Conservation (phyloP, 2,888 invertebrate species). For the Leptinotarsa rubiginosa region DNA sequence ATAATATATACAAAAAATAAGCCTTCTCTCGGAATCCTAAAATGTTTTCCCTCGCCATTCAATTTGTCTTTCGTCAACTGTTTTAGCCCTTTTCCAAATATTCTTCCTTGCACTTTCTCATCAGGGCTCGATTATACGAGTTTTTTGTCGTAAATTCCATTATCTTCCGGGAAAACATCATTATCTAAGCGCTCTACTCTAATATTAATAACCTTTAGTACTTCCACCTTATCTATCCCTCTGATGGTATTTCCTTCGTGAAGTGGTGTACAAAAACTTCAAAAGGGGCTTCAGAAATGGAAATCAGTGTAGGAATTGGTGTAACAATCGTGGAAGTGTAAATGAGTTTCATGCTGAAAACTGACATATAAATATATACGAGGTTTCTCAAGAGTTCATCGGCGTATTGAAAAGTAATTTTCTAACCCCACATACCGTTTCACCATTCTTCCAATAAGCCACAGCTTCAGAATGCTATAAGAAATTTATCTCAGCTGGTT, state of each 20-base stretch:
- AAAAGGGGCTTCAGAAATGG: background rate
- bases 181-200: constrained; percentile 12
- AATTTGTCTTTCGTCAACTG: constrained; percentile 12
- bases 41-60: background rate
- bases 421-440: too few species aligned
- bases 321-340: background rate
- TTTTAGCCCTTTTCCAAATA: constrained; percentile 12
- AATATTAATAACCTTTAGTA: background rate
- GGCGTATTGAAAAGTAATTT: too few species aligned
- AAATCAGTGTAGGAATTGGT: background rate
- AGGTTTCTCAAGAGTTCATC: too few species aligned
- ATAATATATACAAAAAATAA: constrained; percentile 7
- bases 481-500: too few species aligned
- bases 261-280: background rate
- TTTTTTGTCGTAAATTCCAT: constrained; percentile 15
- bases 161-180: constrained; percentile 12
- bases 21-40: background rate
- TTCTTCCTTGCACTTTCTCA: constrained; percentile 16
- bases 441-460: too few species aligned
- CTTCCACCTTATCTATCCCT: background rate
- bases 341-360: background rate
- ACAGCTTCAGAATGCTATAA: too few species aligned
- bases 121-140: constrained; percentile 13
- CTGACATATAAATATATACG: too few species aligned
- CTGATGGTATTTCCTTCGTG: background rate